Conservation (phyloP, 1,140 invertebrate species). For the Diachasma alloeum region DNA sequence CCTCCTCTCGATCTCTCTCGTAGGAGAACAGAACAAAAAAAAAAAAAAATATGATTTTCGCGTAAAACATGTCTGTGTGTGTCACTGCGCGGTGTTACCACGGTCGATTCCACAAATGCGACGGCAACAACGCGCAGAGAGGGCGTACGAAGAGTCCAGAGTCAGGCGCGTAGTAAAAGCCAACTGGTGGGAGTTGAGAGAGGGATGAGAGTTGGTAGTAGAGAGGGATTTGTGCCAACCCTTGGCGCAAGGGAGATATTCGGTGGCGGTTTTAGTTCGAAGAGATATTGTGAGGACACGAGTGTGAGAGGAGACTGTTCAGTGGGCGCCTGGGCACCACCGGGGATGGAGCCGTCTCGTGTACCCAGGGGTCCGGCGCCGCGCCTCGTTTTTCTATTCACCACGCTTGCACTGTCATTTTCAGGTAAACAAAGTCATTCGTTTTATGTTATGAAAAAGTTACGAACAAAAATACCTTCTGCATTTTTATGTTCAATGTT, state of each 20-base stretch:
- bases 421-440: constrained; percentile 46
- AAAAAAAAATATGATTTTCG: background rate
- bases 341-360: constrained; percentile 53
- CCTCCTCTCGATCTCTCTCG: background rate
- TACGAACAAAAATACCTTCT: too few relatives aligned
- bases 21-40: background rate
- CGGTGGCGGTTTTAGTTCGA: constrained; percentile 2
- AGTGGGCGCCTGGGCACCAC: constrained; percentile 50
- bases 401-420: constrained; percentile 50
- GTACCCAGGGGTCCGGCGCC: constrained; percentile 53
- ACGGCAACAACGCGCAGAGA: constrained; percentile 21
- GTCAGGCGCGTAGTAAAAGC: constrained; percentile 12
- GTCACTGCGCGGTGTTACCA: constrained; percentile 16
- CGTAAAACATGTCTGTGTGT: background rate
- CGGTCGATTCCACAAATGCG: constrained; percentile 28
- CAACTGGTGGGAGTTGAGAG: background rate
- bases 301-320: constrained; percentile 16
- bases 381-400: constrained; percentile 52
- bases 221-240: background rate
- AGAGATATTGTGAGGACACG: background rate
- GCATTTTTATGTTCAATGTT: too few relatives aligned
- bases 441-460: background rate
- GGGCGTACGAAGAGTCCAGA: constrained; percentile 7
- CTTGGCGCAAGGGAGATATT: constrained; percentile 2
- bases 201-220: background rate